These are phyloP conservation scores for Sebastolobus altivelis DNA, from an alignment of 2,797 vertebrate species.

Conservation along the genomic window DNA sequence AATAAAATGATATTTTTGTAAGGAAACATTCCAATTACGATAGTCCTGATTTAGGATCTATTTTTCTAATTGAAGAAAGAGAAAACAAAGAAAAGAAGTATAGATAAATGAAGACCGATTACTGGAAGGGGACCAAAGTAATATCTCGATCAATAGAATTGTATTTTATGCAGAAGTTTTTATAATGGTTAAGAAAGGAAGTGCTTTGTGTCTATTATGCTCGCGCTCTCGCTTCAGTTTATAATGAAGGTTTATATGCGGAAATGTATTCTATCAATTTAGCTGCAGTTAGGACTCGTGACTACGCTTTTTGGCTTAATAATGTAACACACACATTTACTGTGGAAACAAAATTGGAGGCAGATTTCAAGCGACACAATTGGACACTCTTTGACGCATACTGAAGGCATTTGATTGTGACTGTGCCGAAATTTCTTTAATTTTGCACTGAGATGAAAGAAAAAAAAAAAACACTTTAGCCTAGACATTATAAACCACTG, in stretches of 20 bases:
- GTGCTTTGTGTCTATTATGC: slow-evolving; percentile 76
- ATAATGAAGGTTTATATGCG: slow-evolving; percentile 75
- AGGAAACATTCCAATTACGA: slow-evolving; percentile 77
- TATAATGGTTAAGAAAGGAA: slow-evolving; percentile 82
- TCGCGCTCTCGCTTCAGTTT: slow-evolving; percentile 69
- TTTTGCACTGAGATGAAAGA: slow-evolving; percentile 77
- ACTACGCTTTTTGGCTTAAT: slow-evolving; percentile 71
- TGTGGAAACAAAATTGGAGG: slow-evolving; percentile 44
- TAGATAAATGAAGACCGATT: slow-evolving; percentile 71
- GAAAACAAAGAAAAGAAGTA: slow-evolving; percentile 55
- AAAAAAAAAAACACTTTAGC: slow-evolving; percentile 26
- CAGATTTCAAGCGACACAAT: slow-evolving; percentile 41
- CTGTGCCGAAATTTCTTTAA: slow-evolving; percentile 66
- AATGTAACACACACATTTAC: slow-evolving; percentile 44
- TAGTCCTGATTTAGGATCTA: slow-evolving; percentile 80
- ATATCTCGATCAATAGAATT: slow-evolving; percentile 76
- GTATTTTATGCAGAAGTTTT: slow-evolving; percentile 84
- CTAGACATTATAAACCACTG: slow-evolving; percentile 60
- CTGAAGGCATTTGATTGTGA: slow-evolving; percentile 62
- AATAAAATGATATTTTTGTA: slow-evolving; percentile 86
- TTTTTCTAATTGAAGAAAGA: slow-evolving; percentile 87
- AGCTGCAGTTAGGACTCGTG: slow-evolving; percentile 70
- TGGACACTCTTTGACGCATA: slow-evolving; percentile 34
- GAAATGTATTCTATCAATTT: slow-evolving; percentile 73
- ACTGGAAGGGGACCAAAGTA: slow-evolving; percentile 85